Evolutionary conservation across 2,797 vertebrate species (phyloP), one percentile per base, ranked within the genome.

Genomic region (Paratrypauchen microcephalus): DNA sequence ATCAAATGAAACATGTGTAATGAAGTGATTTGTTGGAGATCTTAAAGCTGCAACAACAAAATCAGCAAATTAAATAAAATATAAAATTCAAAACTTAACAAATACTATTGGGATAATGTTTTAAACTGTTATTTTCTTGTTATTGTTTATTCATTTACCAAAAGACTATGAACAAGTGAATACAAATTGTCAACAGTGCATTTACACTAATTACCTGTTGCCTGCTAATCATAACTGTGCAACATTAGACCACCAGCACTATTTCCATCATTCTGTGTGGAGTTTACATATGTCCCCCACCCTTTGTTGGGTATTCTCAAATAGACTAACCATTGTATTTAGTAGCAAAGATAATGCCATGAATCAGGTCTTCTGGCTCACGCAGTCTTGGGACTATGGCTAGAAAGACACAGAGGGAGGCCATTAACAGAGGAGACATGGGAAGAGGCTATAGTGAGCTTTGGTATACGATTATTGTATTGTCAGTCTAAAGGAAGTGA

Each of bases 301-400:
- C 23, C 21, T 52, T 52, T 21, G n/a, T 21, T 52, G 50, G 50
- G 50, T 52, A 56, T 56, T 56, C 56, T 60, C 58, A 60, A 60
- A 60, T 60, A 60, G 58, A 60, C 58, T 60, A 60, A 60, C 58
- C 58, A 60, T 60, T 60, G 59, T 61, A 61, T 39, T 41, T 61
- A 61, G 59, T 41, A 61, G 59, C 59, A 61, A 61, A 61, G 32
- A 61, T 61, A 61, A 61, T 61, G 30, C 36, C 59, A 61, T 61
- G 59, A 61, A 39, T 61, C 59, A 39, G 59, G 30, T 61, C 59
- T 61, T 61, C 59, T 39, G 59, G 59, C 59, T 61, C 36, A 12
- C 36, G 36, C n/a, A 2, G 59, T 61, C 59, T 41, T 61, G 59
- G 59, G 36, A 61, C 59, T 61, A 54, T 21, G 6, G 48, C 50